Percentiles rank a stretch among this genome's conserved stretches.
These are phyloP conservation scores for Scrobipalpa atriplicella DNA, from an alignment of 2,888 invertebrate species.

Conservation along the genomic window DNA sequence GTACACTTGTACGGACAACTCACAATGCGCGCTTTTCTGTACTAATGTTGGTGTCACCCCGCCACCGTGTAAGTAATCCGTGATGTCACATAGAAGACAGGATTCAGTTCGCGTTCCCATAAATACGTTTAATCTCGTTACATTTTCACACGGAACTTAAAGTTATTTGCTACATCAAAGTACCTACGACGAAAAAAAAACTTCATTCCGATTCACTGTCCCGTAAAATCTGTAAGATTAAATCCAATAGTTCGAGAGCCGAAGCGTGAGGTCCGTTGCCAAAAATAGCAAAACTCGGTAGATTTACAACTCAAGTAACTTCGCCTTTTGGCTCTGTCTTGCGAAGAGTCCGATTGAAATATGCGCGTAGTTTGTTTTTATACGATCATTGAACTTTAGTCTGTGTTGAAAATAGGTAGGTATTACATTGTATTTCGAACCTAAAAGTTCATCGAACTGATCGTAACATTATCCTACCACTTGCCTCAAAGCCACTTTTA, in stretches of 20 bases:
- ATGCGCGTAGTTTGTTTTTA: constrained; percentile 5
- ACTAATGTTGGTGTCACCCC: too few relatives aligned
- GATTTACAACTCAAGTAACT: constrained; percentile 23
- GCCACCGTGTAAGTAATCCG: too few relatives aligned
- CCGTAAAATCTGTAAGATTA: background rate
- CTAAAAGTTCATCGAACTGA: background rate
- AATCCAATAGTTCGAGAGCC: background rate
- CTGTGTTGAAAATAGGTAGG: background rate
- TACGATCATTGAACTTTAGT: background rate
- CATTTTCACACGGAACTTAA: too few relatives aligned
- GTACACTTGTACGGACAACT: too few relatives aligned
- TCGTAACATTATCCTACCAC: background rate
- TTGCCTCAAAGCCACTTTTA: too few relatives aligned
- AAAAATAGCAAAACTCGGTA: constrained; percentile 20
- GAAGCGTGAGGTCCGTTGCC: constrained; percentile 17
- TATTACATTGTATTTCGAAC: background rate
- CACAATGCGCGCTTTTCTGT: too few relatives aligned
- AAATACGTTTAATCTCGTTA: too few relatives aligned
- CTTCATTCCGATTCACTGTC: background rate
- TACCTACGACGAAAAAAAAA: too few relatives aligned
- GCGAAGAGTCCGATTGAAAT: constrained; percentile 8
- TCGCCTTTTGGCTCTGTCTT: constrained; percentile 18
- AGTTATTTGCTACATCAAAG: background rate
- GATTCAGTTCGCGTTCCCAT: too few relatives aligned
- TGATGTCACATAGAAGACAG: too few relatives aligned